These are phyloP conservation scores for Trididemnum clinides DNA, from an alignment of 23 tunicate species.

Conservation along the genomic window DNA sequence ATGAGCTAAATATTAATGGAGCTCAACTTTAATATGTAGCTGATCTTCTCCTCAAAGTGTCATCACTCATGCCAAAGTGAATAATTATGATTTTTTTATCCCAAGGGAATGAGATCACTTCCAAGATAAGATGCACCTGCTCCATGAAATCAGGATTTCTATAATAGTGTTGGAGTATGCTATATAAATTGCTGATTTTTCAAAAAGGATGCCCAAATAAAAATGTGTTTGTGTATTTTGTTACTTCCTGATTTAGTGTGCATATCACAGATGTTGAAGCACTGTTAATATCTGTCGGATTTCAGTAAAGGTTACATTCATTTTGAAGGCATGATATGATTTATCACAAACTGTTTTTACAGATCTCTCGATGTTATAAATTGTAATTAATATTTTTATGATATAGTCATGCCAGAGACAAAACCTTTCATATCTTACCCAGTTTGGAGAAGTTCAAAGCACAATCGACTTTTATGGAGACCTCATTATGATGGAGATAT, in stretches of 20 bases:
- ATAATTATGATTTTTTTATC: background rate
- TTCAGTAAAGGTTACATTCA: too few relatives aligned
- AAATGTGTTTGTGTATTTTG: background rate
- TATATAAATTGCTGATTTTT: background rate
- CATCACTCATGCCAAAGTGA: too few relatives aligned
- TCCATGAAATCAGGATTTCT: too few relatives aligned
- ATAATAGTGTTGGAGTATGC: background rate
- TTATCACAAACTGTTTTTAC: too few relatives aligned
- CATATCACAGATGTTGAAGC: too few relatives aligned
- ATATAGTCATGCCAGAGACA: conserved; percentile 2
- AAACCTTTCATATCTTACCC: conserved; percentile 24
- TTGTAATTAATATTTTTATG: background rate
- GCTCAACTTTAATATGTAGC: too few relatives aligned
- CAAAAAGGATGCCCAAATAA: background rate
- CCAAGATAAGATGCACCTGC: background rate
- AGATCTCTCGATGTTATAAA: background rate
- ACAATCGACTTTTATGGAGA: background rate
- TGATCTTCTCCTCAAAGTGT: too few relatives aligned
- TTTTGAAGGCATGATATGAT: too few relatives aligned
- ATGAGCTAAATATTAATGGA: too few relatives aligned
- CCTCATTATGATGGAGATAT: background rate
- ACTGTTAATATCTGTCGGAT: too few relatives aligned
- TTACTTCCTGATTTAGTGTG: too few relatives aligned
- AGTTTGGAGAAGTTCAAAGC: background rate
- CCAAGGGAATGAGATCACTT: background rate